Evolutionary conservation across 2,888 invertebrate species (phyloP).

Genomic region (Vandiemenella viatica): DNA sequence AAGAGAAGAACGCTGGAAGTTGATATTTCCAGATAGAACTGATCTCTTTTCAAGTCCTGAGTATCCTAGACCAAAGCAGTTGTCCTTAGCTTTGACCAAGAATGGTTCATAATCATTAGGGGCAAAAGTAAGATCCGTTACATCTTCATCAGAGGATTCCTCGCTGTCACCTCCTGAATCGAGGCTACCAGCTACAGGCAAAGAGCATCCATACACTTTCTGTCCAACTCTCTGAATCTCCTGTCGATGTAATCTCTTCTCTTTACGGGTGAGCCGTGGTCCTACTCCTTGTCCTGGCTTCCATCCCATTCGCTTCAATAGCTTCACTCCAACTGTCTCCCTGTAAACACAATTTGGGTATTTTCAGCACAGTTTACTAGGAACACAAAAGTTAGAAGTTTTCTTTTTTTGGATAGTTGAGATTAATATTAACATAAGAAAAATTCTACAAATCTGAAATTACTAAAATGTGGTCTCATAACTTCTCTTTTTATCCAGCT

Average conservation of each 20-base stretch:
- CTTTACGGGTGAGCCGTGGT: constrained; percentile 34
- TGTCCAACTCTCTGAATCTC: constrained; percentile 22
- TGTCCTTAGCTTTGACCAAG: constrained; percentile 55
- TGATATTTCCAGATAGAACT: constrained; percentile 34
- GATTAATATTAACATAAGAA: too few relatives aligned
- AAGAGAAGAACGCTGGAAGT: constrained; percentile 33
- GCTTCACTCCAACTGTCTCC: constrained; percentile 72
- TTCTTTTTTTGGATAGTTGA: too few relatives aligned
- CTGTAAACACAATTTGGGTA: constrained; percentile 30
- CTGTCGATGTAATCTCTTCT: constrained; percentile 25
- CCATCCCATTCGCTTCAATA: constrained; percentile 87
- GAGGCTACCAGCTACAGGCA: constrained; percentile 31
- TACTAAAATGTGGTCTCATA: not conserved
- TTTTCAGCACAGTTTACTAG: not conserved
- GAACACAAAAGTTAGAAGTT: not conserved
- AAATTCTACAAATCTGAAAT: not conserved
- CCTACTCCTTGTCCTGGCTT: constrained; percentile 76
- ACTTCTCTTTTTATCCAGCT: too few relatives aligned
- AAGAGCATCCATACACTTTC: constrained; percentile 37
- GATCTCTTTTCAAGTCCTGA: constrained; percentile 52
- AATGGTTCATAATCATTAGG: constrained; percentile 70
- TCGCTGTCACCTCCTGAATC: constrained; percentile 13
- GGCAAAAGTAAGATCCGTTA: constrained; percentile 43
- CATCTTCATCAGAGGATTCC: constrained; percentile 35
- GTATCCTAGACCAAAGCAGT: constrained; percentile 69